A percentile compares a stretch with the other conserved stretches of the same genome.
phyloP scores from a whole-genome alignment of 2,888 invertebrate species.

The Diaperis boleti region DNA sequence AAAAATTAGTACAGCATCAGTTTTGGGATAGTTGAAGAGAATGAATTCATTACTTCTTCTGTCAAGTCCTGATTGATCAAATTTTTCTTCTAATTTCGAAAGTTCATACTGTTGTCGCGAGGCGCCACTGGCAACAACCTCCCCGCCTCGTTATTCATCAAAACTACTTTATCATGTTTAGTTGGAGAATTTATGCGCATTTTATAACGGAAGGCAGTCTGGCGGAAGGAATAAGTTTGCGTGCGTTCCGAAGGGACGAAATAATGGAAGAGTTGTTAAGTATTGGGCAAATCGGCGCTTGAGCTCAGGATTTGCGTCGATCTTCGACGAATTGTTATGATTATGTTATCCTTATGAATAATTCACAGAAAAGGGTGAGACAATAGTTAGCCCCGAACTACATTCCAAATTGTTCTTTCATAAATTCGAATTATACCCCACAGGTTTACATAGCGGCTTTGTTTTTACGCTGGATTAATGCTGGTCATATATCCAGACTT shows the following conservation, averaged over 20 bases:
- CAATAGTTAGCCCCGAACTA: conserved; percentile 43
- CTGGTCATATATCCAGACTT: conserved; percentile 46
- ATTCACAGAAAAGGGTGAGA: conserved; percentile 25
- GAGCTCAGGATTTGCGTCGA: conserved; percentile 13
- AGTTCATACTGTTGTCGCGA: too few relatives aligned
- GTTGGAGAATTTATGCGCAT: conserved; percentile 40
- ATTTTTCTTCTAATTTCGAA: too few relatives aligned
- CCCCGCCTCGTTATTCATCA: conserved; percentile 29
- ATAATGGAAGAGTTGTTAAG: conserved; percentile 11
- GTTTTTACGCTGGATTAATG: conserved; percentile 50
- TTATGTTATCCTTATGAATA: conserved; percentile 39
- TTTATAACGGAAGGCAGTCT: conserved; percentile 8
- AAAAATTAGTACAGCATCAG: too few relatives aligned
- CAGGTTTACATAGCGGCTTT: conserved; percentile 48
- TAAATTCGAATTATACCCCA: conserved; percentile 52
- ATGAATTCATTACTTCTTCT: too few relatives aligned
- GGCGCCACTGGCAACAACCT: too few relatives aligned
- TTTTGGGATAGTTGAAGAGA: too few relatives aligned
- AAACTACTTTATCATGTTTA: conserved; percentile 38
- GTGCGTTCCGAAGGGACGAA: conserved; percentile 9
- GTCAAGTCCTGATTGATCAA: too few relatives aligned
- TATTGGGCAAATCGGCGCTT: not conserved
- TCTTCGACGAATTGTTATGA: conserved; percentile 29
- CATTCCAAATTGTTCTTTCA: conserved; percentile 50
- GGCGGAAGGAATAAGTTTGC: conserved; percentile 17